phyloP scores from a whole-genome alignment of 2,888 invertebrate species.

The Autographa pulchrina region DNA sequence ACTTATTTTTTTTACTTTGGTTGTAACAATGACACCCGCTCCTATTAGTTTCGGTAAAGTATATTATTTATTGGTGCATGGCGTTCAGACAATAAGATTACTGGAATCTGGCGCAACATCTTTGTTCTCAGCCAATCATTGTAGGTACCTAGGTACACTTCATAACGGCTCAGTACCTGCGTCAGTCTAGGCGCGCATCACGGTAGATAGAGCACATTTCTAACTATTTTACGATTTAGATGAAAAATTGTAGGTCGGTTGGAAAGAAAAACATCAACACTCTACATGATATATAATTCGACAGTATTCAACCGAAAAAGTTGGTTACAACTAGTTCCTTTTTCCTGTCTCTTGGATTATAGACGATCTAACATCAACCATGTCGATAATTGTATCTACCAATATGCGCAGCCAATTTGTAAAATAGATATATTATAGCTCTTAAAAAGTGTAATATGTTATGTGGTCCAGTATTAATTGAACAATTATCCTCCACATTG shows the following conservation, averaged over 20 bases:
- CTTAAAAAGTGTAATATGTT: too few species aligned
- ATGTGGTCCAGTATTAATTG: too few species aligned
- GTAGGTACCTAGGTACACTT: not conserved
- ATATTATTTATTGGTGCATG: constrained; percentile 38
- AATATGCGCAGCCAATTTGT: too few species aligned
- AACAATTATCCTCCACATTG: too few species aligned
- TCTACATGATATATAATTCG: too few species aligned
- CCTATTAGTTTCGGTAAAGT: constrained; percentile 31
- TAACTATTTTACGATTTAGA: not conserved
- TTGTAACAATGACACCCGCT: constrained; percentile 16
- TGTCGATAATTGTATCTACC: too few species aligned
- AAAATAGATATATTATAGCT: too few species aligned
- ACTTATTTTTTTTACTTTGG: not conserved
- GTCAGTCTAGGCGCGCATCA: not conserved
- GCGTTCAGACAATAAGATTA: constrained; percentile 31
- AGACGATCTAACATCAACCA: too few species aligned
- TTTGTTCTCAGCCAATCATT: constrained; percentile 11
- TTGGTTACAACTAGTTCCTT: too few species aligned
- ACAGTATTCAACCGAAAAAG: too few species aligned
- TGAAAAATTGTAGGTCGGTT: not conserved
- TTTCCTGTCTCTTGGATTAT: too few species aligned
- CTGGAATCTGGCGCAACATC: constrained; percentile 32
- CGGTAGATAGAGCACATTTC: not conserved
- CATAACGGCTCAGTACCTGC: not conserved
- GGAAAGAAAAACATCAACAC: too few species aligned